phyloP scores from a whole-genome alignment of 92 coral and sea anemone genomes.

The Metridium senile region DNA sequence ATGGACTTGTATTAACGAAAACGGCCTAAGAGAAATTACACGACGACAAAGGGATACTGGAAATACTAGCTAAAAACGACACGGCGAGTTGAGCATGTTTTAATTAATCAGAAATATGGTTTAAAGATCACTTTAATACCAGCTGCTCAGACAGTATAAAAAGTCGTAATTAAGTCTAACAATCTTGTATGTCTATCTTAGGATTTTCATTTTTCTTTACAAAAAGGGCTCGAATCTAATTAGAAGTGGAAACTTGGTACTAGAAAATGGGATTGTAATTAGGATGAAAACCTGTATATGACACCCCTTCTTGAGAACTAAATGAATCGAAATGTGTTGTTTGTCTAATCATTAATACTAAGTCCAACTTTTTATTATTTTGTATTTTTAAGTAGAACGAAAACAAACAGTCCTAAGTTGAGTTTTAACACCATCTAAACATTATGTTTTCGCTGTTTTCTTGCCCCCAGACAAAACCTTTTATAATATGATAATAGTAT shows the following conservation, averaged over 20 bases:
- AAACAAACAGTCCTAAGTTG: constrained; percentile 9
- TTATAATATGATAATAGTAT: not conserved
- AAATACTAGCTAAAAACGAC: constrained; percentile 35
- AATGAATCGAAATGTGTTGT: constrained; percentile 8
- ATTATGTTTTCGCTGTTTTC: not conserved
- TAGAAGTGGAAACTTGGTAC: constrained; percentile 22
- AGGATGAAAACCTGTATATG: constrained; percentile 28
- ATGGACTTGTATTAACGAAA: constrained; percentile 57
- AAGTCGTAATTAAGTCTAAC: constrained; percentile 73
- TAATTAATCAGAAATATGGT: constrained; percentile 51
- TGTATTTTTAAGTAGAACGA: not conserved
- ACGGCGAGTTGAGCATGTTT: constrained; percentile 24
- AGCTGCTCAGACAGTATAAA: constrained; percentile 71
- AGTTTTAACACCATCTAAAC: constrained; percentile 1
- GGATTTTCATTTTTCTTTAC: constrained; percentile 44
- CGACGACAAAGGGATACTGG: constrained; percentile 55
- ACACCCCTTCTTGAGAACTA: constrained; percentile 18
- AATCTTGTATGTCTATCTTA: constrained; percentile 42
- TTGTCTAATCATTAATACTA: constrained; percentile 3
- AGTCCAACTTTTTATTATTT: constrained; percentile 5
- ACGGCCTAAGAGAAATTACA: constrained; percentile 20
- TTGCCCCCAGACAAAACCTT: not conserved
- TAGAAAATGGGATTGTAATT: constrained; percentile 49
- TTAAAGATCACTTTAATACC: constrained; percentile 57
- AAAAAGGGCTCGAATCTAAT: constrained; percentile 63